phyloP scores from a whole-genome alignment of 2,113 vertebrate species.

The Upupa epops region DNA sequence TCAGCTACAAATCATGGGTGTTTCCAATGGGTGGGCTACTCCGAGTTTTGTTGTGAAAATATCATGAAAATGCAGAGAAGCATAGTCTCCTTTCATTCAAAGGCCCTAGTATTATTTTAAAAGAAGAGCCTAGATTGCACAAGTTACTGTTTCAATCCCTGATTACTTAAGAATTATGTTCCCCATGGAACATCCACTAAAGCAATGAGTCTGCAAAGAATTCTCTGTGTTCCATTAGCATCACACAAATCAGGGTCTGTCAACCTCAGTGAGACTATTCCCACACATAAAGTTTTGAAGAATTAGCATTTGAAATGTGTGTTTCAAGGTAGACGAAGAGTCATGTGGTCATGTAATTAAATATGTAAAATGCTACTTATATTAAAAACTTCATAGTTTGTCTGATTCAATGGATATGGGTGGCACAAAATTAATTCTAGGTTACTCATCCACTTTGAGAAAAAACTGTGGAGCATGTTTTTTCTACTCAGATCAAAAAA shows the following conservation, averaged over 20 bases:
- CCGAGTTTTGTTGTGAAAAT: background rate
- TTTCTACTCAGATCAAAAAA: background rate
- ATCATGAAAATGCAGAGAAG: background rate
- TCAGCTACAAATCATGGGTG: background rate
- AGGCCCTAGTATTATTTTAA: background rate
- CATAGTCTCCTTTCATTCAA: background rate
- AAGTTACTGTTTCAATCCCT: background rate
- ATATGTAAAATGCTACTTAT: background rate
- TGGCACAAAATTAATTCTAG: background rate
- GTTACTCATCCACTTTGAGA: background rate
- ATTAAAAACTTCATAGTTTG: background rate
- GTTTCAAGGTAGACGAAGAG: background rate
- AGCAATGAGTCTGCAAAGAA: background rate
- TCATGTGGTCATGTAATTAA: rapidly evolving
- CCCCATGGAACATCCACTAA: background rate
- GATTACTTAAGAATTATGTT: background rate
- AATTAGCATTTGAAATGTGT: background rate
- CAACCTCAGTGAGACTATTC: background rate
- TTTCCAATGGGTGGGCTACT: background rate
- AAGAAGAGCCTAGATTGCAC: background rate
- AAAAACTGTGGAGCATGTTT: background rate
- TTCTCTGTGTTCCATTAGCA: background rate
- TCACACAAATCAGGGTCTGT: background rate
- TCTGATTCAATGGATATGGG: background rate
- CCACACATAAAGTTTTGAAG: background rate